Evolutionary conservation across 1,140 invertebrate genomes (phyloP).

Genomic region (Wasmannia auropunctata): DNA sequence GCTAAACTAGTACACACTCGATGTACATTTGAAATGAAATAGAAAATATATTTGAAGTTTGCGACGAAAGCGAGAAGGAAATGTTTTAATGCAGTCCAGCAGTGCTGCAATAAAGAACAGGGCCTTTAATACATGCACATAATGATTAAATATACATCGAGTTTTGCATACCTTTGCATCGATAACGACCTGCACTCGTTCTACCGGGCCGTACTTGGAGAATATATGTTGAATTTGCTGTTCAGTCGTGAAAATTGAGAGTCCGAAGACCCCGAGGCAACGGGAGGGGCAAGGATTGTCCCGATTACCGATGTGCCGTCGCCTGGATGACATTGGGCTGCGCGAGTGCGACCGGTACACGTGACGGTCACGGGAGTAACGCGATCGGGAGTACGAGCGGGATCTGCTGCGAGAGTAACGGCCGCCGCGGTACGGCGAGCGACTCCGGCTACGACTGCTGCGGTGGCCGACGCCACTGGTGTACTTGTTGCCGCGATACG

Average conservation of each 20-base stretch:
- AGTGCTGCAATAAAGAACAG: no score
- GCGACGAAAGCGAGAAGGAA: no score
- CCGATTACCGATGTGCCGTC: conserved; percentile 87
- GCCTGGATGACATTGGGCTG: conserved; percentile 87
- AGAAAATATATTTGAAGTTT: no score
- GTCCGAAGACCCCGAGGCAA: conserved; percentile 97
- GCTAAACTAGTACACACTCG: no score
- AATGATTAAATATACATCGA: conserved; percentile 3
- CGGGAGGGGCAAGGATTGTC: conserved; percentile 95
- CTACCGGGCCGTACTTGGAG: conserved; percentile 95
- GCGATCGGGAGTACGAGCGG: conserved; percentile 83
- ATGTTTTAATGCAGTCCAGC: no score
- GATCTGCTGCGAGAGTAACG: conserved; percentile 85
- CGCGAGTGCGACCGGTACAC: conserved; percentile 83
- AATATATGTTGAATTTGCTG: conserved; percentile 97
- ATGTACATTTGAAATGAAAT: no score
- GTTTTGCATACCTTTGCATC: conserved; percentile 93
- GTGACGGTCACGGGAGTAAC: conserved; percentile 81
- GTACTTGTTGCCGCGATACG: conserved; percentile 80
- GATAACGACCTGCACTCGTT: conserved; percentile 97
- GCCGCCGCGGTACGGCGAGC: conserved; percentile 84
- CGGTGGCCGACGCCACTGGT: conserved; percentile 73
- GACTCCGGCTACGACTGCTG: conserved; percentile 84
- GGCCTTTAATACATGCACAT: neutral
- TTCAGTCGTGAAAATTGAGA: conserved; percentile 97